phyloP scores from a whole-genome alignment of 2,113 vertebrate genomes.

The Neotoma lepida region DNA sequence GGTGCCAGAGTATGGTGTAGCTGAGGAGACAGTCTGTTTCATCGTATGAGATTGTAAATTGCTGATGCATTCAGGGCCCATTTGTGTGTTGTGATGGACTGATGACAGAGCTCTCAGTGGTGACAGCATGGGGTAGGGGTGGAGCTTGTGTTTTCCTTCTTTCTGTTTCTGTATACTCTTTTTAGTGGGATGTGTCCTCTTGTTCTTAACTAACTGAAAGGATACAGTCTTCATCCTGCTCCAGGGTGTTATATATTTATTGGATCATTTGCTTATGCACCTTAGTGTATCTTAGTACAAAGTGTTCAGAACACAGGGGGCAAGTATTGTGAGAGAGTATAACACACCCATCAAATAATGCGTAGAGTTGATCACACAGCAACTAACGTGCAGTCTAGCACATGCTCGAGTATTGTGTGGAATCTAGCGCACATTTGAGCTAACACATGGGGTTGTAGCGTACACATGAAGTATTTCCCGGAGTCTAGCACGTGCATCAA shows the following conservation, averaged over 20 bases:
- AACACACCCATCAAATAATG: background rate
- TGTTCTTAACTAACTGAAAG: background rate
- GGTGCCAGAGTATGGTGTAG: background rate
- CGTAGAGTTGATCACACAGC: background rate
- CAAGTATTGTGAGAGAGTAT: background rate
- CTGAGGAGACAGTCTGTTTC: background rate
- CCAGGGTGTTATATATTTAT: background rate
- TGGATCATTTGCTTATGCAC: background rate
- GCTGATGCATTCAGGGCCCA: background rate
- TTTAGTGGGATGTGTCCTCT: constrained; percentile 10
- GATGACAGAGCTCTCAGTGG: background rate
- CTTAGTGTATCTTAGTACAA: background rate
- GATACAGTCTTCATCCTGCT: background rate
- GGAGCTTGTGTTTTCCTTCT: background rate
- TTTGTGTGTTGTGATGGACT: background rate
- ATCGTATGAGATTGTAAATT: background rate
- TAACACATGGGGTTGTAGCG: background rate
- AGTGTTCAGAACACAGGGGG: background rate
- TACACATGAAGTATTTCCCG: too few relatives aligned
- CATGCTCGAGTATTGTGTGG: background rate
- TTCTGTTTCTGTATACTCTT: background rate
- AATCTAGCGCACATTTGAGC: background rate
- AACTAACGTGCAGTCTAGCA: background rate
- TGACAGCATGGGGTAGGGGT: background rate
- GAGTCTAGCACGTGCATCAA: background rate